Percentiles rank a stretch among this genome's conserved stretches.
Evolutionary conservation across 2,797 vertebrate species (phyloP).

Genomic region (Falco biarmicus): DNA sequence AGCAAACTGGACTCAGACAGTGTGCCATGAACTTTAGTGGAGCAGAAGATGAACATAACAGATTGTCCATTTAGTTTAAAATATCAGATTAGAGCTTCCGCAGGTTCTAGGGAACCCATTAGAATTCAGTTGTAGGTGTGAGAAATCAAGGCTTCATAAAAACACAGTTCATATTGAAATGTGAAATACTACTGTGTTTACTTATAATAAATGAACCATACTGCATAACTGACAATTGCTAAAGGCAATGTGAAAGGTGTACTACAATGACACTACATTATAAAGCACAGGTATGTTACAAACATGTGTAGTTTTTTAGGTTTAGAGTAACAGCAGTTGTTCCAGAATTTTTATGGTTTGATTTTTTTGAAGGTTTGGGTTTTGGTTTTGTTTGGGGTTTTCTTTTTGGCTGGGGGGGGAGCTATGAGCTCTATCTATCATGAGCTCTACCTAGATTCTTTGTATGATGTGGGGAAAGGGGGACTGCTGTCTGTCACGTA

Average conservation of each 20-base stretch:
- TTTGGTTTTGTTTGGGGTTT: too few relatives aligned
- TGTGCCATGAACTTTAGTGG: background rate
- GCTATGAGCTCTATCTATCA: too few relatives aligned
- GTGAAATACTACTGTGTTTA: background rate
- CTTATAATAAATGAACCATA: background rate
- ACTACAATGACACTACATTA: background rate
- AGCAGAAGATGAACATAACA: background rate
- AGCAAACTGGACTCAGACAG: background rate
- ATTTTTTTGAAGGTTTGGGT: too few relatives aligned
- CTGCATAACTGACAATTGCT: background rate
- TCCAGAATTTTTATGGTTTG: background rate
- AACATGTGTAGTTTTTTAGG: background rate
- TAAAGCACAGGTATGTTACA: background rate
- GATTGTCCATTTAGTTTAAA: background rate
- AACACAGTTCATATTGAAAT: fast-evolving
- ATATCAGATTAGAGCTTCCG: background rate
- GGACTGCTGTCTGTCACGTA: background rate
- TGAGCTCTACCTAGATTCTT: background rate
- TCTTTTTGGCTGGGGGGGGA: too few relatives aligned
- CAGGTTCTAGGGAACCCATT: background rate
- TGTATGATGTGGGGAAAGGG: background rate
- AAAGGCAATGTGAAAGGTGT: background rate
- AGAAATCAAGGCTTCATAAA: background rate
- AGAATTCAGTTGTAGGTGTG: background rate
- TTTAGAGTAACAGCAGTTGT: background rate